Base-by-base conservation (phyloP, 2,113 vertebrate species). In the Seriola dumerili region DNA sequence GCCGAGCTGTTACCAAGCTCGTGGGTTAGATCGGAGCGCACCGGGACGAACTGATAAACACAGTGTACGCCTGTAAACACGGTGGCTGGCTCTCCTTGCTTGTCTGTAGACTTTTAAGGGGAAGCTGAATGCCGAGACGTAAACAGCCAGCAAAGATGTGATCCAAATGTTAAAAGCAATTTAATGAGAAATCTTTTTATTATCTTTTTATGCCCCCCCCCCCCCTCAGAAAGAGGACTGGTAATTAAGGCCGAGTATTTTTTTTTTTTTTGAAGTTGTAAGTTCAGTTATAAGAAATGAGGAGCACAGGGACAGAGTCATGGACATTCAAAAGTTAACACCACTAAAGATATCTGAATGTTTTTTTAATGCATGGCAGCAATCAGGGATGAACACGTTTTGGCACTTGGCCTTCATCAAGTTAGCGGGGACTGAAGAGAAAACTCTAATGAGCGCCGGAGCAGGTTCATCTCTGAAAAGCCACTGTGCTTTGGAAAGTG, bases 1-100 rank as follows among this genome's bases (percentile, higher is more conserved):
- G 59, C 21, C 29, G 59, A 62, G 55, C 70, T 4, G 50, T 57
- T 61, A 61, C 74, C 55, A 5, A 52, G 65, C 80, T 69, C 50
- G 25, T 36, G 80, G 76, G 83, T 87, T 72, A 80, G 84, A 89
- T 84, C 64, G 17, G 38, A 71, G 77, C 78, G 66, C 66, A 64
- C 52, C 23, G 40, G 63, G 70, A 83, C 64, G 14, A 81, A 75
- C 80, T 68, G 80, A 89, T 55, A 65, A 85, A 87, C 86, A 81
- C 44, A 4, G 63, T 10, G 23, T 4, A 57, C 40, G 40, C 74
- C 77, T 83, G 77, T 81, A 87, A 85, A 91, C 90, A 84, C 9
- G 4, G 50, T 0, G 32, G 38, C 73, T 25, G 66, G 1, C 67
- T 57, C 13, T 52, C 46, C 62, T 32, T 19, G 1, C 52, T 29